phyloP scores from a whole-genome alignment of 2,797 vertebrate genomes.

The Sebastiscus tertius region DNA sequence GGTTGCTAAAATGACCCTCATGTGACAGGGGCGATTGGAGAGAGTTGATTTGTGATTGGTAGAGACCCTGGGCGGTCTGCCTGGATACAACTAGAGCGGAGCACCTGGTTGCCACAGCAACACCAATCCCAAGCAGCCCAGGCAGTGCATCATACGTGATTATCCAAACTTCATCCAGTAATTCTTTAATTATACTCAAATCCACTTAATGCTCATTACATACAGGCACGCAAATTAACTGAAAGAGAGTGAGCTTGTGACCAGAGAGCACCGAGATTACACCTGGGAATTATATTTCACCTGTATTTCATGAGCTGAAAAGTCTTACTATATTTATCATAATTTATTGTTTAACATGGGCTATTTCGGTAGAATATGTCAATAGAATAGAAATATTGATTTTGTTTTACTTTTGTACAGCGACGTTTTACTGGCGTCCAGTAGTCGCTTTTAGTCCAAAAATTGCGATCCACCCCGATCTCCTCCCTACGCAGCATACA shows the following conservation, averaged over 20 bases:
- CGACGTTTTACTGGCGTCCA: too few relatives aligned
- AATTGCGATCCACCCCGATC: too few relatives aligned
- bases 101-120: constrained; percentile 47
- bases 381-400: too few relatives aligned
- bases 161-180: constrained; percentile 69
- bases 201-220: constrained; percentile 50
- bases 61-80: constrained; percentile 6
- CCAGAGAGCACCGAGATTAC: constrained; percentile 10
- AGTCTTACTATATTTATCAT: too few relatives aligned
- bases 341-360: too few relatives aligned
- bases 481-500: too few relatives aligned
- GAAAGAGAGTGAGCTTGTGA: constrained; percentile 3
- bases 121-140: constrained; percentile 51
- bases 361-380: too few relatives aligned
- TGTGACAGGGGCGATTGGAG: constrained; percentile 58
- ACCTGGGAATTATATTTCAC: neutral
- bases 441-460: too few relatives aligned
- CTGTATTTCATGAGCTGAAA: neutral
- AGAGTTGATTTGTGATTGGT: constrained; percentile 66
- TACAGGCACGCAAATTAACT: neutral
- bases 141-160: constrained; percentile 64
- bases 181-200: constrained; percentile 64
- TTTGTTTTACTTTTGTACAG: too few relatives aligned
- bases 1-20: constrained; percentile 60
- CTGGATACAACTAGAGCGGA: constrained; percentile 17